Evolutionary conservation across 2,113 vertebrate genomes (phyloP), one percentile per base, ranked within the genome.

Genomic region (Thalassoma bifasciatum): DNA sequence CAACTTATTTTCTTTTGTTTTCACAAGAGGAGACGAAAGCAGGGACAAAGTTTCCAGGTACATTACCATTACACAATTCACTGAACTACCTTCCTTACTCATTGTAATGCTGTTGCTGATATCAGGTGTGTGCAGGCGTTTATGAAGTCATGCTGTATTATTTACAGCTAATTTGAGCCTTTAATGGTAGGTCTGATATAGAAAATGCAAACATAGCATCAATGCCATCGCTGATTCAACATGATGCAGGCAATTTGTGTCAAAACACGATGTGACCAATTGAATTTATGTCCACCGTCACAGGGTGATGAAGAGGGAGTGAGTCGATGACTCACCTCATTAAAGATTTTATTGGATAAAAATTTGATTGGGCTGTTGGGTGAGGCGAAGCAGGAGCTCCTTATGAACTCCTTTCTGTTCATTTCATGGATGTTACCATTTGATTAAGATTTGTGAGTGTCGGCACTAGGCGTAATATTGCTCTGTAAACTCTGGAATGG

Each of bases 241-340:
- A 5, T 22, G 36, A 83, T 61, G 61, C 65, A 22, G 60, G 46
- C 61, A 68, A 58, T 79, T 72, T 78, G 69, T 70, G 58, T 54
- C n/a, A 81, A 87, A 88, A 83, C 77, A 71, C 11, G 56, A 61
- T 66, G 82, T 79, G 81, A 86, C 66, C 10, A 70, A 90, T 90
- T 8, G 5, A 66, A 75, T 86, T 77, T 77, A 38, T 80, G 79
- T 87, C 73, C 14, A 42, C 75, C 65, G 80, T 89, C 78, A 65
- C 42, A 19, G 54, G 52, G 70, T 68, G 78, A 86, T 81, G 67
- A 62, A 21, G 49, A 59, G 36, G n/a, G 69, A 74, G 72, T 59
- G 79, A 76, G 66, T 82, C 58, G 30, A 24, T 42, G 75, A 79
- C 66, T 84, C 78, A 77, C 66, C 83, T 86, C 74, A 82, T 89